Base-by-base conservation (phyloP, 2,797 vertebrate species). In the Enteromius afrohamiltoni region DNA sequence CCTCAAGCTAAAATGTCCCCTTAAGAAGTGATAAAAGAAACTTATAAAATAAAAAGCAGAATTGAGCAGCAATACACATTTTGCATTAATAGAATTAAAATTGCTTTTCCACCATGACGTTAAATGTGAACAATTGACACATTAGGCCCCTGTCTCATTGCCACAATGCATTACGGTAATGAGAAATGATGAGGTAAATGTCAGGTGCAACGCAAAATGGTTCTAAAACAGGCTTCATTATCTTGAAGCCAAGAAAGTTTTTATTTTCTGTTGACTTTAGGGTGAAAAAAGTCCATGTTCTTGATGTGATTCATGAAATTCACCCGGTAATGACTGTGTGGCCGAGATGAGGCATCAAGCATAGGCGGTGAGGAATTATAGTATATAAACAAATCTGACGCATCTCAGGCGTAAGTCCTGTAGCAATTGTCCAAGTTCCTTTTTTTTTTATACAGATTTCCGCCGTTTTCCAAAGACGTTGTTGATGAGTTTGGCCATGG, bases 401-500 rank as follows among this genome's bases (percentile, higher is more conserved):
- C 19, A 68, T 68, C 64, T 37, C 65, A 40, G 8, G 3, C 3
- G 14, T 11, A 21, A 23, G 53, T 77, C 55, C 23, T 42, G 42
- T 62, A 77, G 73, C 65, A 47, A 47, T n/a, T 62, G 70, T 86
- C 82, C 73, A 81, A 51, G 71, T 73, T 67, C 11, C 10, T 60
- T 45, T 29, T 29, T 29, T 29, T 29, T 29, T 34, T 88, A 94
- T 96, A 97, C 96, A 4, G 96, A 97, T 91, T 96, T 97, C 83
- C 96, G 93, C 83, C 96, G 95, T 89, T 97, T 97, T 45, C 96
- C 96, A 75, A 97, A 97, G 42, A 96, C 90, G 0, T 96, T 97
- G 91, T 95, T 96, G 92, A 97, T 97, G 88, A 97, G 77, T 86
- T 96, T 97, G 86, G 93, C 95, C 96, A 97, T 93, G 79, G 96